Percentiles rank a stretch among this genome's conserved stretches.
Conservation (phyloP, 2,888 invertebrate species). For the Agrochola macilenta region DNA sequence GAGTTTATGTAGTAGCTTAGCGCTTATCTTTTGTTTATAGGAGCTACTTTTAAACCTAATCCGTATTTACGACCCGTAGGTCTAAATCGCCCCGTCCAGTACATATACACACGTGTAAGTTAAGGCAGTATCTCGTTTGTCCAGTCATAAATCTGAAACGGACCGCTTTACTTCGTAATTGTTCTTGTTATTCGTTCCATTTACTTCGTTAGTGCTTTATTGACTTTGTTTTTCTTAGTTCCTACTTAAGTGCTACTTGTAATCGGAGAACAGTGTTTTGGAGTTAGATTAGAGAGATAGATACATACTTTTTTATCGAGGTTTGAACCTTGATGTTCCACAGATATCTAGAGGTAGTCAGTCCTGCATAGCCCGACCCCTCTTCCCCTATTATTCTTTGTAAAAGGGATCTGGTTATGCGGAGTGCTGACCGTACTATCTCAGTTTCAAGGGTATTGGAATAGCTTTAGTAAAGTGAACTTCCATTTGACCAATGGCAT, state of each 20-base stretch:
- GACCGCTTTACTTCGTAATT: slow-evolving; percentile 71
- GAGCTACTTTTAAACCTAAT: slow-evolving; percentile 38
- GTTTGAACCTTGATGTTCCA: slow-evolving; percentile 4
- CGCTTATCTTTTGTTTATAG: slow-evolving; percentile 43
- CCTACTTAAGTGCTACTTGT: slow-evolving; percentile 43
- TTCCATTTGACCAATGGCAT: background rate
- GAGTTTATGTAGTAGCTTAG: slow-evolving; percentile 22
- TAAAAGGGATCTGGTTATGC: no score
- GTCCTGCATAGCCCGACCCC: no score
- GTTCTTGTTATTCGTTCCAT: slow-evolving; percentile 70
- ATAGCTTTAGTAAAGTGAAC: slow-evolving; percentile 1
- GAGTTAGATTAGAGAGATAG: background rate
- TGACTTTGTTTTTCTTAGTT: slow-evolving; percentile 66
- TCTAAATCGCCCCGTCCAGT: background rate
- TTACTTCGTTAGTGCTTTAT: slow-evolving; percentile 64
- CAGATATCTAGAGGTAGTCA: background rate
- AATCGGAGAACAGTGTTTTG: slow-evolving; percentile 6
- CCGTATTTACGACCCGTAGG: slow-evolving; percentile 44
- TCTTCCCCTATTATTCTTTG: no score
- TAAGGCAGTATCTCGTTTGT: slow-evolving; percentile 49
- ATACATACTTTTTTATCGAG: background rate
- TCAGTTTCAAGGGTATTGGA: slow-evolving; percentile 5
- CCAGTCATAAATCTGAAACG: slow-evolving; percentile 70
- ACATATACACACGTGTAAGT: slow-evolving; percentile 14
- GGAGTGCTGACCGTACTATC: background rate